phyloP scores from a whole-genome alignment of 2,113 vertebrate genomes.

The Myrmophylax atrothorax region DNA sequence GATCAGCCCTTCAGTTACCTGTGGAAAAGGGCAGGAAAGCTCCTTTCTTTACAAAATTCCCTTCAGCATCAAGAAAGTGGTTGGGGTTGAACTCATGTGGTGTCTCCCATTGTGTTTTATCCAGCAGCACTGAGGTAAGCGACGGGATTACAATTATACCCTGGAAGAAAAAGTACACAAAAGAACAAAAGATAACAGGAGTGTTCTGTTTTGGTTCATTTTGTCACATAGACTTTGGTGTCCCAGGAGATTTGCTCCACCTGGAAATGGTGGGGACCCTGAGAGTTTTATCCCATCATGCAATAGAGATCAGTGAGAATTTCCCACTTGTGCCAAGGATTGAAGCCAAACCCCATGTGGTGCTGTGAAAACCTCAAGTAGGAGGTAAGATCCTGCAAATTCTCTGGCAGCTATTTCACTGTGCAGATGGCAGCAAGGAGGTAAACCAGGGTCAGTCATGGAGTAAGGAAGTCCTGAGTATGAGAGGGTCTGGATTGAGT shows the following conservation, averaged over 20 bases:
- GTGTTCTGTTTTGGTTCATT: not conserved
- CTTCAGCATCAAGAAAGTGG: conserved; percentile 75
- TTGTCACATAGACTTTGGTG: not conserved
- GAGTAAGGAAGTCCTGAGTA: not conserved
- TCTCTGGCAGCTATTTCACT: not conserved
- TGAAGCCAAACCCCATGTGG: not conserved
- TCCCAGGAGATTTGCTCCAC: not conserved
- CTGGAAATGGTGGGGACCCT: not conserved
- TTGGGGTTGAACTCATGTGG: conserved; percentile 78
- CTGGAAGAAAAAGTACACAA: conserved; percentile 38
- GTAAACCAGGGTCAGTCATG: not conserved
- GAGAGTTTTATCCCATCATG: not conserved
- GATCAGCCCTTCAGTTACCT: conserved; percentile 39
- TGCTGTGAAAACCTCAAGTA: not conserved
- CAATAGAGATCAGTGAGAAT: not conserved
- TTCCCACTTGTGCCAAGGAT: not conserved
- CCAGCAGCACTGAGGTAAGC: conserved; percentile 78
- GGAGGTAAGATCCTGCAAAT: not conserved
- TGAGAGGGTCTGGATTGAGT: not conserved
- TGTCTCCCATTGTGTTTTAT: conserved; percentile 77
- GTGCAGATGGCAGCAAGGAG: not conserved
- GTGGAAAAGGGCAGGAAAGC: conserved; percentile 81
- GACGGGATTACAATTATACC: conserved; percentile 79
- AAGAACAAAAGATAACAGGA: not conserved
- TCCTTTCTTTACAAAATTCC: conserved; percentile 75